These are phyloP conservation scores for Nematolebias whitei DNA, from an alignment of 2,113 vertebrate genomes.

Conservation along the genomic window DNA sequence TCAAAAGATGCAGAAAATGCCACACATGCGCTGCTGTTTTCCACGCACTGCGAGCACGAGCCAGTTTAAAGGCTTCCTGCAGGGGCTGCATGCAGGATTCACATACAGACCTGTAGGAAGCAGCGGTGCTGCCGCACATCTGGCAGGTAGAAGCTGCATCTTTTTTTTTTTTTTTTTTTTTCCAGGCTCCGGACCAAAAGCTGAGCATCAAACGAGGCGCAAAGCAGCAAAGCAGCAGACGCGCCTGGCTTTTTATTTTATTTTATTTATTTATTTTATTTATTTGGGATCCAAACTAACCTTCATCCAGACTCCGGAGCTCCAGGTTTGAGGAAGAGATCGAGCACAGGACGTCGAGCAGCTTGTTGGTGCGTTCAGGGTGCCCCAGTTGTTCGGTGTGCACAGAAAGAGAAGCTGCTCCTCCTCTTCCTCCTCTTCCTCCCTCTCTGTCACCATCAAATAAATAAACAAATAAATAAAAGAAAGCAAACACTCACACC, in stretches of 20 bases:
- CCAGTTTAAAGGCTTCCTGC: too few species aligned
- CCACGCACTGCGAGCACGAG: too few species aligned
- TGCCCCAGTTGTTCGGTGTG: conserved; percentile 53
- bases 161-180: background rate
- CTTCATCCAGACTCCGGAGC: conserved; percentile 7
- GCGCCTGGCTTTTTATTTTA: conserved; percentile 21
- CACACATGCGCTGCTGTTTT: background rate
- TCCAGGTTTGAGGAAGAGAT: conserved; percentile 16
- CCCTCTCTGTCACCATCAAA: background rate
- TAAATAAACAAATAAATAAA: background rate
- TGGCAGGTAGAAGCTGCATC: conserved; percentile 64
- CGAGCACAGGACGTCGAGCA: conserved; percentile 39
- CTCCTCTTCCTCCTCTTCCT: background rate
- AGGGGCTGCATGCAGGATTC: background rate
- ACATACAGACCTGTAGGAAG: conserved; percentile 71
- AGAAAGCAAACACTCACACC: background rate
- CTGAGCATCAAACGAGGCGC: conserved; percentile 6
- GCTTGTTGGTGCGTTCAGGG: conserved; percentile 59
- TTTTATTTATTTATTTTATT: too few species aligned
- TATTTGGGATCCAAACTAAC: too few species aligned
- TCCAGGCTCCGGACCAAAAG: conserved; percentile 33
- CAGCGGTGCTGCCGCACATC: conserved; percentile 59
- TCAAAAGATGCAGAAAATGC: background rate
- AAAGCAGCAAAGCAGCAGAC: conserved; percentile 16
- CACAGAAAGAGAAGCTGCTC: conserved; percentile 19